Percentiles rank a stretch among this genome's conserved stretches.
Evolutionary conservation across 2,888 invertebrate species (phyloP).

Genomic region (Drosophila subquinaria): DNA sequence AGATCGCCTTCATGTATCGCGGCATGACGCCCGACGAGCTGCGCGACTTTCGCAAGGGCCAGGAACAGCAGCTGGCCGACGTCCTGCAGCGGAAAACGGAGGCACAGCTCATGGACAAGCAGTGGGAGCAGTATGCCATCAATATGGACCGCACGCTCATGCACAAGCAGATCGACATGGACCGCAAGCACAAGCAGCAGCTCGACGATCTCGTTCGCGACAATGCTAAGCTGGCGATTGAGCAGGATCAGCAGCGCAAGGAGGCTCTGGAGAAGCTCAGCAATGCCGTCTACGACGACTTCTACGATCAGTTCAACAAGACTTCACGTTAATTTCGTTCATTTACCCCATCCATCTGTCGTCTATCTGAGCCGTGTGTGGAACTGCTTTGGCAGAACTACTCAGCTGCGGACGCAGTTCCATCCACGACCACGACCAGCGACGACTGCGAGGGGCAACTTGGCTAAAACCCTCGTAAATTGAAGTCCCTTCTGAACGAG

Average conservation of each 20-base stretch:
- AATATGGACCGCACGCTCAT: conserved; percentile 90
- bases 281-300: conserved; percentile 91
- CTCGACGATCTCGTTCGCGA: conserved; percentile 86
- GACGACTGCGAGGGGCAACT: neutral
- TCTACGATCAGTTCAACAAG: conserved; percentile 95
- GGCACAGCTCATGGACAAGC: conserved; percentile 86
- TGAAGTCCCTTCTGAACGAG: conserved; percentile 2
- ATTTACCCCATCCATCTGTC: conserved; percentile 1
- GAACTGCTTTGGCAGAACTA: conserved; percentile 25
- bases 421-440: conserved; percentile 20
- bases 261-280: conserved; percentile 91
- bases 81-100: conserved; percentile 86
- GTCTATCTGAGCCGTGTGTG: conserved; percentile 20
- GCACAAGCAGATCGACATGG: conserved; percentile 85
- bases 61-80: conserved; percentile 90
- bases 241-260: conserved; percentile 89
- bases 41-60: conserved; percentile 89
- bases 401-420: conserved; percentile 22
- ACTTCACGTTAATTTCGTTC: conserved; percentile 90
- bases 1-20: conserved; percentile 89
- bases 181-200: conserved; percentile 66
- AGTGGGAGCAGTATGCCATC: conserved; percentile 90
- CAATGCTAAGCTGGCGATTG: conserved; percentile 91
- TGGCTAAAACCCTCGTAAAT: neutral
- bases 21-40: conserved; percentile 93